phyloP scores from a whole-genome alignment of 2,888 invertebrate species.

The Lottia scabra region DNA sequence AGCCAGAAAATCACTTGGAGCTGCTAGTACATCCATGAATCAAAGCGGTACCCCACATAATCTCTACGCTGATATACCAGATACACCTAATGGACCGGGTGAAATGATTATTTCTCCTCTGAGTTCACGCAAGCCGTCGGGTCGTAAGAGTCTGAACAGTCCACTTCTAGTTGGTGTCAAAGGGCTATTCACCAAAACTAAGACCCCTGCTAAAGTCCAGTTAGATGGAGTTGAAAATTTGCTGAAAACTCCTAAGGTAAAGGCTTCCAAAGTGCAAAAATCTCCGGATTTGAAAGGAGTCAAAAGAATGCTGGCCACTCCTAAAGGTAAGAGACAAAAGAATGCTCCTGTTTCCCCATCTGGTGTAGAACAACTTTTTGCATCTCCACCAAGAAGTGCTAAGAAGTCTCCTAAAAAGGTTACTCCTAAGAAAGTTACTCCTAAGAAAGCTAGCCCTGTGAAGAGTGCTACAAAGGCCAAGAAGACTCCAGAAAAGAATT shows the following conservation, averaged over 20 bases:
- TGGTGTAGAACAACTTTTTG: constrained; percentile 37
- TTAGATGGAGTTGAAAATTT: constrained; percentile 25
- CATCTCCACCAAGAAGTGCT: constrained; percentile 10
- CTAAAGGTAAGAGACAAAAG: constrained; percentile 26
- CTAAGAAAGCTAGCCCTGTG: constrained; percentile 7
- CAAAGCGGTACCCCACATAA: constrained; percentile 35
- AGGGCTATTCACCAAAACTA: constrained; percentile 34
- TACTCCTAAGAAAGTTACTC: constrained; percentile 9
- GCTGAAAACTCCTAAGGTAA: constrained; percentile 25
- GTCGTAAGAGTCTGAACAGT: constrained; percentile 33
- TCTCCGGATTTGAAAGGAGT: background rate
- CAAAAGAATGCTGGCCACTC: constrained; percentile 29
- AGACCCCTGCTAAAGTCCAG: constrained; percentile 13
- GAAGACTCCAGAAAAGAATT: constrained; percentile 27
- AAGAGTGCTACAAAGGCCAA: constrained; percentile 35
- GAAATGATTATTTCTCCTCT: constrained; percentile 67
- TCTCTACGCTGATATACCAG: constrained; percentile 63
- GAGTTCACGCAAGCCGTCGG: constrained; percentile 32
- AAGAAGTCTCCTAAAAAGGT: constrained; percentile 1
- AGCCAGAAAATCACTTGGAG: constrained; percentile 28
- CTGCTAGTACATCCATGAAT: constrained; percentile 15
- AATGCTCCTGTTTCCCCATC: constrained; percentile 30
- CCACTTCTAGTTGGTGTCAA: constrained; percentile 46
- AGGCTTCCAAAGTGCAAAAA: background rate
- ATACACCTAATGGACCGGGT: constrained; percentile 65